These are phyloP conservation scores for Crioceris asparagi DNA, from an alignment of 2,888 invertebrate genomes.

Conservation along the genomic window DNA sequence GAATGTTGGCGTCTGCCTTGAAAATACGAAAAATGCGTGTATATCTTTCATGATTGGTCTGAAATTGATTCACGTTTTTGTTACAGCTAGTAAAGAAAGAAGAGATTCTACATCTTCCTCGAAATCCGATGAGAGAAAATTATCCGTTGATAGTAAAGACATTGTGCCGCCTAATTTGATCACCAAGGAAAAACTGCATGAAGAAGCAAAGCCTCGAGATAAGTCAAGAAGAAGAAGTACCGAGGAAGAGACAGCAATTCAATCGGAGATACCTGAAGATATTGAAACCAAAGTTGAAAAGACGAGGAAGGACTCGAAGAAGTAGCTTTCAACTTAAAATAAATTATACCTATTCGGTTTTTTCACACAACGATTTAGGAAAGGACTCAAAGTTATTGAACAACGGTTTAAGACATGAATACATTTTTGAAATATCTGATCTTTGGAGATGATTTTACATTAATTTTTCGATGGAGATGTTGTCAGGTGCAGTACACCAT, in stretches of 20 bases:
- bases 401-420: too few species aligned
- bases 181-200: constrained; percentile 13
- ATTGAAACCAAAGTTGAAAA: neutral
- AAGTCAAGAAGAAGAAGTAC: constrained; percentile 9
- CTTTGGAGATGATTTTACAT: too few species aligned
- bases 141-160: constrained; percentile 14
- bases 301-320: neutral
- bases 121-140: constrained; percentile 9
- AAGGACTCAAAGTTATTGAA: too few species aligned
- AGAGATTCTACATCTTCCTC: constrained; percentile 5
- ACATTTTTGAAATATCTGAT: too few species aligned
- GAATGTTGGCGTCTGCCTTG: neutral
- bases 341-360: too few species aligned
- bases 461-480: too few species aligned
- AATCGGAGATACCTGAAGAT: constrained; percentile 4
- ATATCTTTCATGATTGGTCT: neutral
- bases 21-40: neutral
- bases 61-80: constrained; percentile 1
- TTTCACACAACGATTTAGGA: too few species aligned
- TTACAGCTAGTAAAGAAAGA: constrained; percentile 9
- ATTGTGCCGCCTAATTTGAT: constrained; percentile 10
- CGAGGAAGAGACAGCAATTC: constrained; percentile 7
- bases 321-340: too few species aligned
- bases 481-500: too few species aligned
- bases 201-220: constrained; percentile 9